Base-by-base conservation (phyloP, 1,140 invertebrate species). In the Leptestheria dahalacensis region DNA sequence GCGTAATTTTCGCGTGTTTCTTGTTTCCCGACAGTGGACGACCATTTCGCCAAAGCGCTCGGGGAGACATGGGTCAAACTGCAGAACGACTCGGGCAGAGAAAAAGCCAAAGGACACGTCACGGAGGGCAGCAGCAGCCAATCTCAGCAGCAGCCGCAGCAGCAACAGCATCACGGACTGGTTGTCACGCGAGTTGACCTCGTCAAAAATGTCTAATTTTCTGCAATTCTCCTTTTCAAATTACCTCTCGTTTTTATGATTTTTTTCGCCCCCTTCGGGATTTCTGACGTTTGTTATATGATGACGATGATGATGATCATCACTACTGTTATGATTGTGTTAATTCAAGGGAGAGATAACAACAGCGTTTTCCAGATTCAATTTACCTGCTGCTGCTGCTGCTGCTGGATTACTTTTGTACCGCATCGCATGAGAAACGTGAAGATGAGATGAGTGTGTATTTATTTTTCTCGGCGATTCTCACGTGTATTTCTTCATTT, bases 1-100 rank as follows among this genome's bases (percentile, higher is more conserved):
- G n/a, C n/a, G n/a, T n/a, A n/a, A n/a, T n/a, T n/a, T n/a, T n/a
- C n/a, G n/a, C n/a, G n/a, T 25, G 53, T 55, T 49, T 61, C 62
- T 61, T 67, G 61, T 66, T 74, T 72, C 64, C 25, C 41, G 66
- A 65, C 80, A 67, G 89, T 97, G 18, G 93, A 97, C 73, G 93
- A 96, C 71, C 92, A 97, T 69, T 96, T 96, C 73, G 89, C 91
- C 12, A 95, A 96, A 77, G 91, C 93, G 1, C 75, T 96, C 3
- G 91, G 91, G 1, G 89, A 93, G 62, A 94, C 89, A 0, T 97
- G 91, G 91, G 79, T 83, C 60, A 85, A 88, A 72, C 77, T 97
- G 54, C 61, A 62, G 55, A 55, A 28, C n/a, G 53, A 55, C 6
- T 29, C 53, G 26, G 33, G 33, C 20, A 33, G 33, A 11, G 33